Evolutionary conservation across 2,797 vertebrate species (phyloP).

Genomic region (Balearica regulorum): DNA sequence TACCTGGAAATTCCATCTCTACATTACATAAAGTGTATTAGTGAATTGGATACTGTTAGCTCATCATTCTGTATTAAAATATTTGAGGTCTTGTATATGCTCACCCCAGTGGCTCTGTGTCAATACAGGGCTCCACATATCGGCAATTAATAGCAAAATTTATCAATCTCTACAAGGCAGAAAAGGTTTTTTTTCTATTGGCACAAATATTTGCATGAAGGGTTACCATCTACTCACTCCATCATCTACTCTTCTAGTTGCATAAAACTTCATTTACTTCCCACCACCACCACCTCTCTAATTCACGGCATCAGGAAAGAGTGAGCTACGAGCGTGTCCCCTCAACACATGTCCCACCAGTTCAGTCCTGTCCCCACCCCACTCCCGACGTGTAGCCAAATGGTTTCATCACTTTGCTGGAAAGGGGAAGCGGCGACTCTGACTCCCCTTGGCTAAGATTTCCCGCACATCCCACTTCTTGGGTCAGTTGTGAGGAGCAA

Average conservation of each 20-base stretch:
- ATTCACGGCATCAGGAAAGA: background rate
- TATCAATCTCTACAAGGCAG: background rate
- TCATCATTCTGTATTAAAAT: background rate
- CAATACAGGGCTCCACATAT: background rate
- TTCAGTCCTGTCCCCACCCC: background rate
- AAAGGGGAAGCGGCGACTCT: background rate
- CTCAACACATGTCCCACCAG: accelerated
- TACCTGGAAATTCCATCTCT: background rate
- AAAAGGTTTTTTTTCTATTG: background rate
- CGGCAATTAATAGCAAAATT: background rate
- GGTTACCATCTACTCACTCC: background rate
- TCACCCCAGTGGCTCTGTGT: background rate
- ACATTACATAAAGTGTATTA: background rate
- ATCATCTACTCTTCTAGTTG: background rate
- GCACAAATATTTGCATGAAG: background rate
- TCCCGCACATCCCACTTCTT: accelerated
- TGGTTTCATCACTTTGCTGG: background rate
- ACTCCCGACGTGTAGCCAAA: background rate
- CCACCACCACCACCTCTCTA: background rate
- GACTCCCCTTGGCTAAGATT: background rate
- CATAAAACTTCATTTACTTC: background rate
- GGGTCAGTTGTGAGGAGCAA: background rate
- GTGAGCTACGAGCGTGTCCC: background rate
- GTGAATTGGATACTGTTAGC: background rate
- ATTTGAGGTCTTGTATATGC: background rate